These are phyloP conservation scores for Pterocles orientalis DNA, from an alignment of 2,113 vertebrate genomes.

Conservation along the genomic window DNA sequence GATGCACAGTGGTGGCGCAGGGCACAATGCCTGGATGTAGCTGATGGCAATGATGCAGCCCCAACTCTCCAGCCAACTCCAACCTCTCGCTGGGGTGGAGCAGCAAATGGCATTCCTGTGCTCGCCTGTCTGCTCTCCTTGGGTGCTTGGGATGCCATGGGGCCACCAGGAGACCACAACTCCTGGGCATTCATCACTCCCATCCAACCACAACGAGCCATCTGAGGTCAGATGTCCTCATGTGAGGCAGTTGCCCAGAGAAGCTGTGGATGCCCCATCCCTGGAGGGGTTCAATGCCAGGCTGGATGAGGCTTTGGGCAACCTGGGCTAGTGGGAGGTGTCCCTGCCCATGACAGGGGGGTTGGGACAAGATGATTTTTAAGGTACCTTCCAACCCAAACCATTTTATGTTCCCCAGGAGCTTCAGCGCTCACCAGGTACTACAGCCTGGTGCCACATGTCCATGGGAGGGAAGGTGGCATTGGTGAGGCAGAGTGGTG, in stretches of 20 bases:
- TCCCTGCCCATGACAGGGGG: too few species aligned
- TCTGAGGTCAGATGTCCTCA: background rate
- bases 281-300: too few species aligned
- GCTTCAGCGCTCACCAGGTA: background rate
- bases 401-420: background rate
- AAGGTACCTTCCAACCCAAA: too few species aligned
- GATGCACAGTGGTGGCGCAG: too few species aligned
- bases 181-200: background rate
- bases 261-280: too few species aligned
- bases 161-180: background rate
- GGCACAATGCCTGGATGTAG: background rate
- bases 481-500: background rate
- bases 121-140: background rate
- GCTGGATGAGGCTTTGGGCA: too few species aligned
- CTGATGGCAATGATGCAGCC: background rate
- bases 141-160: background rate
- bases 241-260: too few species aligned
- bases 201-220: rapidly evolving
- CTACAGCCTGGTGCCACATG: background rate
- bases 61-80: background rate
- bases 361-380: too few species aligned
- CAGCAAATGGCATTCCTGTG: background rate
- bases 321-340: too few species aligned
- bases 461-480: background rate
- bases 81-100: background rate